Base-by-base conservation (phyloP, 2,113 vertebrate species). In the Zeus faber region DNA sequence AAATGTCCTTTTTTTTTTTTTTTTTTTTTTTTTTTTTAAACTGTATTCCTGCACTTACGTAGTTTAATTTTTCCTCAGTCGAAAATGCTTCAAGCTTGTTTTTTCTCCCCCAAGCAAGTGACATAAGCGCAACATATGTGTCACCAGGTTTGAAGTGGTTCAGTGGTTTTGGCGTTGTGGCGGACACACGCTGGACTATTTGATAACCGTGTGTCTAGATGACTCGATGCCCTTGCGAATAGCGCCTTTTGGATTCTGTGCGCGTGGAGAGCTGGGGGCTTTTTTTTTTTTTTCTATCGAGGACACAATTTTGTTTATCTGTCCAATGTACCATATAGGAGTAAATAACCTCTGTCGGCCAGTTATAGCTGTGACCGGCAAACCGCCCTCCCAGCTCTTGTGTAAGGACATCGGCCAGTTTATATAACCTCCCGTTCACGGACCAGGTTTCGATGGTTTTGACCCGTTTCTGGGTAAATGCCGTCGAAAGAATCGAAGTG, bases 291-390 rank as follows among this genome's bases (percentile, higher is more conserved):
- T n/a, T n/a, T n/a, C n/a, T 70, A 64, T 60, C 33, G 54, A 63
- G 59, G 62, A 56, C 27, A 21, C 31, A 65, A 56, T 48, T 16
- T 70, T 62, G 65, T 77, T 77, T 74, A 66, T 60, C 54, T 63
- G 61, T 72, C 62, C 76, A 67, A 81, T 74, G 69, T 63, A 70
- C 54, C 60, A 52, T 69, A 64, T 65, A 72, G 49, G 27, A 82
- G 47, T 39, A 24, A 61, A 74, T 76, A 72, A 79, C 58, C 69
- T 82, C 69, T 67, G 31, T 65, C 68, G 39, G 48, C 41, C 54
- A 62, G 39, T 58, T 62, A 65, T 10, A 48, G 73, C 73, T 77
- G 1, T 11, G 54, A 56, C 17, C 57, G n/a, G 52, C 69, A 18
- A 56, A 49, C n/a, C 54, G 14, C 54, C 55, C 58, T 5, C 45